Evolutionary conservation across 2,797 vertebrate genomes (phyloP).

Genomic region (Pangasius krempfi): DNA sequence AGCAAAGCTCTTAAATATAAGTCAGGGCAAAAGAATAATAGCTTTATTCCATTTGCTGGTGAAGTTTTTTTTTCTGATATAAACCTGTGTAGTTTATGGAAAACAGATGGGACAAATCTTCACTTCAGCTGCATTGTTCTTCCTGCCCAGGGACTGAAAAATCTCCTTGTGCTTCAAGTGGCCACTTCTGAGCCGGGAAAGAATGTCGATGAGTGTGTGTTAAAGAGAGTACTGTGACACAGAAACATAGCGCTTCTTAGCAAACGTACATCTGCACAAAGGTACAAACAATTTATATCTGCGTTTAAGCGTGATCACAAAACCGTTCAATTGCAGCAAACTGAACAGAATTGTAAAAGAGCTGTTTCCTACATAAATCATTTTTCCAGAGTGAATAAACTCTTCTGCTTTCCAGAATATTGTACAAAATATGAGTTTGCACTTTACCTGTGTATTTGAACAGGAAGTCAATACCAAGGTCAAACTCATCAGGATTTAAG

Average conservation of each 20-base stretch:
- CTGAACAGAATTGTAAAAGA: neutral
- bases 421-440: neutral
- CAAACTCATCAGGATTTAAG: constrained; percentile 15
- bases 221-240: neutral
- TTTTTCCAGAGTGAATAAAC: neutral
- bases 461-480: constrained; percentile 6
- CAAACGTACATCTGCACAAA: neutral
- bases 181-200: neutral
- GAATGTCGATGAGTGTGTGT: neutral
- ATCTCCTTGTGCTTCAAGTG: neutral
- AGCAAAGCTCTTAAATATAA: neutral
- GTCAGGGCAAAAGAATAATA: neutral
- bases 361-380: neutral
- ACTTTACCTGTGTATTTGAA: neutral
- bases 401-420: constrained; percentile 1
- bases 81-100: too few species aligned
- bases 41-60: neutral
- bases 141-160: neutral
- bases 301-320: neutral
- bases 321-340: neutral
- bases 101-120: neutral
- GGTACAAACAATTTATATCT: neutral
- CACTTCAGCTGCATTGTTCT: neutral
- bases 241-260: neutral
- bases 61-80: neutral